Base-by-base conservation (phyloP, 2,888 invertebrate genomes). In the Microchrysa polita region DNA sequence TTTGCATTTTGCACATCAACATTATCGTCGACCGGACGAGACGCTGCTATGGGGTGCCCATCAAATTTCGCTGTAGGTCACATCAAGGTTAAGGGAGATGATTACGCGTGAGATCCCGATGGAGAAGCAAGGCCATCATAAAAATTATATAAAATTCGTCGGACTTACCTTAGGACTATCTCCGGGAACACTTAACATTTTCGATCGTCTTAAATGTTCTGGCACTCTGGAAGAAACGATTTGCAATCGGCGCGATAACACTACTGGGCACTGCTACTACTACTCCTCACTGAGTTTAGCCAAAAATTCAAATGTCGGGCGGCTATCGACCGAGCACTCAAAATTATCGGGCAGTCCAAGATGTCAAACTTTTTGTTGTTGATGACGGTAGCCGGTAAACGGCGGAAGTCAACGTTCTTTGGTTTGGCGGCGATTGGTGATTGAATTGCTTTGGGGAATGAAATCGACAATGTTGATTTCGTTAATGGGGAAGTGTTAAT, bases 111-210 rank as follows among this genome's bases (percentile, higher is more conserved):
- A 34, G 27, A 34, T 34, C 27, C 27, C 27, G 27, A 34, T 34
- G 27, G 27, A 34, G 27, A 34, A 34, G 27, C 27, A 34, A 34
- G 27, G 7, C 27, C 18, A 2, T 5, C 55, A 20, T 20, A 2
- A 23, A 14, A 12, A 20, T 44, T 67, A 12, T 5, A 59, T 59
- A 34, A 34, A 34, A 34, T 34, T 34, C 27, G n/a, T n/a, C 14
- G 2, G 10, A 23, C 81, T 79, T 78, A 84, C 83, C 80, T 83
- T 83, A 16, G 27, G 18, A 42, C 79, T 79, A 78, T 82, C 84
- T 63, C 79, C 79, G 73, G 83, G 84, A 52, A 83, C 76, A 79
- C 81, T 82, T 78, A 83, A 79, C 83, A 83, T 83, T 42, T 77
- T 74, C 72, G 72, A 65, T 73, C 67, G 2, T 16, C 16, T 7